Base-by-base conservation (phyloP, 2,888 invertebrate species). In the Phortica okadai region DNA sequence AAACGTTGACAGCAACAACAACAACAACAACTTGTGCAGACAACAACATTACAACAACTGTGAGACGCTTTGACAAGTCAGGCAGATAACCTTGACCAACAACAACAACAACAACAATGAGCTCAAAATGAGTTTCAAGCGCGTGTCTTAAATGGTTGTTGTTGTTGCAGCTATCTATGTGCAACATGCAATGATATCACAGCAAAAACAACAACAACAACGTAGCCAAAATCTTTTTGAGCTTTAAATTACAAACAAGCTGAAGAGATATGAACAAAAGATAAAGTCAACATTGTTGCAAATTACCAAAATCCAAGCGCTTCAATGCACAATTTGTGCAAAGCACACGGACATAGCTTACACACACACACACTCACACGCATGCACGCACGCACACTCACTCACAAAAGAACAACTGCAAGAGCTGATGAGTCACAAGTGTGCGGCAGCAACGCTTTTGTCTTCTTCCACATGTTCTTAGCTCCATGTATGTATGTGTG, bases 251-350 rank as follows among this genome's bases (percentile, higher is more conserved):
- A 14, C 8, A 2, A 59, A n/a, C 7, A 2, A n/a, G 14, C 6
- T 58, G 58, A 58, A 58, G 3, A 67, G 67, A 42, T 11, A 64
- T 33, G 62, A 64, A 25, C 75, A 64, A 42, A 72, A 54, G 74
- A 77, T 78, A 79, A 74, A 80, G 76, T 76, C 67, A 77, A 80
- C 79, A 85, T 79, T 83, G 84, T 87, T 85, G 84, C 86, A 87
- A 87, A 85, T 85, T 80, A 81, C 81, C 82, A 80, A 79, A 81
- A 82, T 81, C 78, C 80, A 75, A 79, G 82, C 82, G 83, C 78
- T 78, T 82, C 76, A 85, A 80, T 87, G 84, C 86, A 84, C 86
- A 83, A 5, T 41, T 54, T 73, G 59, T 7, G 14, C 14, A 33
- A 64, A 64, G 16, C 33, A 21, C 50, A 50, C 50, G 50, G 14